phyloP scores from a whole-genome alignment of 2,113 vertebrate genomes.

The Phoxinus phoxinus region DNA sequence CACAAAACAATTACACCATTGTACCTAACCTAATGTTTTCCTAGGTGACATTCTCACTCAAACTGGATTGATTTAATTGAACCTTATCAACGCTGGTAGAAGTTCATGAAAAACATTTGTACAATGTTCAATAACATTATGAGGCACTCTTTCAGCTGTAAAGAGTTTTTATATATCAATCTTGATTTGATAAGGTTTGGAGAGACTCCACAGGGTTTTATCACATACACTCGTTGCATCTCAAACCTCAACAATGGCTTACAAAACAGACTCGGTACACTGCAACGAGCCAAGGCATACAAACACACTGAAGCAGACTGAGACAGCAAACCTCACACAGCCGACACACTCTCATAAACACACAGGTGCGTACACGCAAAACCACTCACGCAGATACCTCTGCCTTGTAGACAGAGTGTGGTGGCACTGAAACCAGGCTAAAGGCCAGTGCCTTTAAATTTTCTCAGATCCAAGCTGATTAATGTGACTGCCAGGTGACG shows the following conservation, averaged over 20 bases:
- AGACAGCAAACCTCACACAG: constrained; percentile 26
- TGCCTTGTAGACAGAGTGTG: constrained; percentile 5
- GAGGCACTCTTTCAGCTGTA: constrained; percentile 48
- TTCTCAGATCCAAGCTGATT: constrained; percentile 51
- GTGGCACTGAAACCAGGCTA: constrained; percentile 46
- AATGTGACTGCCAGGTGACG: constrained; percentile 54
- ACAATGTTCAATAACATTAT: constrained; percentile 26
- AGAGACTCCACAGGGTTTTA: constrained; percentile 27
- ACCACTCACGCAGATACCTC: neutral
- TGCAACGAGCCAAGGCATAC: constrained; percentile 25
- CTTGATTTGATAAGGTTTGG: constrained; percentile 45
- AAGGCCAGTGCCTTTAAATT: constrained; percentile 50
- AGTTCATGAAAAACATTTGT: constrained; percentile 36
- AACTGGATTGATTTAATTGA: neutral
- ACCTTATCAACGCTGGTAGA: constrained; percentile 34
- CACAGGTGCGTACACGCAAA: constrained; percentile 12
- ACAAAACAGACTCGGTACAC: constrained; percentile 19
- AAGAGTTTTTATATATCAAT: constrained; percentile 40
- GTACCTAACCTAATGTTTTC: neutral
- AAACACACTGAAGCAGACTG: constrained; percentile 26
- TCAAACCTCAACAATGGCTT: constrained; percentile 1
- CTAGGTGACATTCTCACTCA: constrained; percentile 11
- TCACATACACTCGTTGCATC: neutral
- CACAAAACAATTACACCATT: neutral
- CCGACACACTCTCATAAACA: constrained; percentile 11